Percentiles rank a stretch among this genome's conserved stretches.
These are phyloP conservation scores for Pungitius pungitius DNA, from an alignment of 2,113 vertebrate genomes.

Conservation along the genomic window DNA sequence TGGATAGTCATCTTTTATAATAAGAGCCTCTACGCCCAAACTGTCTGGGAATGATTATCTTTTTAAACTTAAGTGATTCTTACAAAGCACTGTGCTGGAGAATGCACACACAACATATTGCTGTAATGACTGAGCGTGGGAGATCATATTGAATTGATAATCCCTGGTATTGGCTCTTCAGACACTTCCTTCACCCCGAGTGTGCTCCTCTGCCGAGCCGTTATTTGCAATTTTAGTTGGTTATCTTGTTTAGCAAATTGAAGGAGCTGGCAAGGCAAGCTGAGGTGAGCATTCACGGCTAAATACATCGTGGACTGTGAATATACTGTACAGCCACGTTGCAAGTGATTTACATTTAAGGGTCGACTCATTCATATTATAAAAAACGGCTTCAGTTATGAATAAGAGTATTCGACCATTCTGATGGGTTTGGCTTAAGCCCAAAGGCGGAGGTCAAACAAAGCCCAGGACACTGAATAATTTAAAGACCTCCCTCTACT, in stretches of 20 bases:
- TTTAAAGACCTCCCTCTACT: not conserved
- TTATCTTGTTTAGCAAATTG: slow-evolving; percentile 57
- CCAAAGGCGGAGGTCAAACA: slow-evolving; percentile 9
- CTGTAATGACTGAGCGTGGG: slow-evolving; percentile 34
- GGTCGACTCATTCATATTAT: not conserved
- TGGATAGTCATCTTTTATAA: slow-evolving; percentile 41
- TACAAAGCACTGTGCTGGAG: slow-evolving; percentile 26
- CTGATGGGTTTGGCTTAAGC: not conserved
- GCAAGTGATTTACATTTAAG: slow-evolving; percentile 8
- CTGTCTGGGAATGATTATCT: slow-evolving; percentile 34
- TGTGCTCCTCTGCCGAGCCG: slow-evolving; percentile 20
- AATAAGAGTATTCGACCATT: not conserved
- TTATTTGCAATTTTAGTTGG: slow-evolving; percentile 45
- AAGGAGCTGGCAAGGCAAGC: slow-evolving; percentile 31
- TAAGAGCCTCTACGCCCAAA: slow-evolving; percentile 30
- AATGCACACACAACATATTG: slow-evolving; percentile 44
- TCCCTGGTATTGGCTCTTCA: slow-evolving; percentile 37
- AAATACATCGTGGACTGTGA: slow-evolving; percentile 10
- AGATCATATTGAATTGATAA: slow-evolving; percentile 61
- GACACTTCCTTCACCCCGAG: slow-evolving; percentile 52
- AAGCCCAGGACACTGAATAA: not conserved
- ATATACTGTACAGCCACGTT: not conserved
- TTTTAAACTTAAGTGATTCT: slow-evolving; percentile 48
- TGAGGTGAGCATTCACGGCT: slow-evolving; percentile 25
- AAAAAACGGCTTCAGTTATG: not conserved